Evolutionary conservation across 1,140 invertebrate genomes (phyloP).

Genomic region (Polypedilum pembai): DNA sequence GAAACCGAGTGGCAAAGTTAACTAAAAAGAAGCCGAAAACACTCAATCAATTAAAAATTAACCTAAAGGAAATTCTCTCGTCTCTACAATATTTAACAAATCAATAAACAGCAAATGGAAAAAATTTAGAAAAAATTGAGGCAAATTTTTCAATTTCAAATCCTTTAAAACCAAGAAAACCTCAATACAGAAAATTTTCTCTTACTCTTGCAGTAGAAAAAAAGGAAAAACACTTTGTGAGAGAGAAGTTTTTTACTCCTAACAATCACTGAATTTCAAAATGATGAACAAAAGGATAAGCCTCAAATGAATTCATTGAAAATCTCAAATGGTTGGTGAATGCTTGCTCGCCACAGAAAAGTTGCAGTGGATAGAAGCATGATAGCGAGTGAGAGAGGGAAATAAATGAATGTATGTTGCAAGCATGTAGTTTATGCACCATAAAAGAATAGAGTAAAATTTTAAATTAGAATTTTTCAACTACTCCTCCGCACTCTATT

Average conservation of each 20-base stretch:
- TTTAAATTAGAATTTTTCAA: conserved; percentile 5
- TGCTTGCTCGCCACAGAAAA: neutral
- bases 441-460: conserved; percentile 14
- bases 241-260: neutral
- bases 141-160: neutral
- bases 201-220: neutral
- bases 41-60: too few relatives aligned
- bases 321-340: neutral
- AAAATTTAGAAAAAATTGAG: too few relatives aligned
- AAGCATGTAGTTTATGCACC: conserved; percentile 16
- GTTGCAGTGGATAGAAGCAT: neutral
- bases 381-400: neutral
- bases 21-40: too few relatives aligned
- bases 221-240: neutral
- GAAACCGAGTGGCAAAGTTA: too few relatives aligned
- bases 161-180: neutral
- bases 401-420: conserved; percentile 9
- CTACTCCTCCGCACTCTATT: too few relatives aligned
- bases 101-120: neutral
- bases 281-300: conserved; percentile 15
- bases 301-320: conserved; percentile 18
- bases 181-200: neutral
- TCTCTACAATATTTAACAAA: neutral
- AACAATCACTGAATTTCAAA: conserved; percentile 13
- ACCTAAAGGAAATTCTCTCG: too few relatives aligned